Evolutionary conservation across 2,888 invertebrate species (phyloP), one percentile per base, ranked within the genome.

Genomic region (Mamestra brassicae): DNA sequence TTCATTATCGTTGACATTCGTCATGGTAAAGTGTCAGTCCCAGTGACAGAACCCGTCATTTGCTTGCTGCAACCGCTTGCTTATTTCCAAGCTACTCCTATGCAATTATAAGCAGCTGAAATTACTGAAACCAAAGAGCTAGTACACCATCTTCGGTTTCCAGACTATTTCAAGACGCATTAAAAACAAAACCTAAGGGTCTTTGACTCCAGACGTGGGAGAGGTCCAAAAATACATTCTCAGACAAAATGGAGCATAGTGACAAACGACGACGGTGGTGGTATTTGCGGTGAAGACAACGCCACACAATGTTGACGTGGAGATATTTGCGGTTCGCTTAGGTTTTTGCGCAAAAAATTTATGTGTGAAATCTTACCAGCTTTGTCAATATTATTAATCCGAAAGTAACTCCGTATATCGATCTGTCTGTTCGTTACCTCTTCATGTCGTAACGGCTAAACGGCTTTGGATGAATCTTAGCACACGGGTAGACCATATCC

Each of bases 171-270:
- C 54, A 62, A 72, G 58, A 60, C n/a, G 45, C 45, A 67, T 63
- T 61, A 58, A 58, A 50, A 80, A 50, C 67, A 71, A 69, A 34
- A 58, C 50, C 62, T 42, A 64, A 66, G 80, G 81, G 79, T 83
- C 69, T 61, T 79, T 72, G 83, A 83, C 83, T 70, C 64, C n/a
- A 55, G 68, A 80, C 60, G 58, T 65, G 69, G 70, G 76, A 68
- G 69, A 83, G 81, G 83, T 76, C 67, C 70, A 45, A 36, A 73
- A 83, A 82, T 82, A 82, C 72, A 72, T 72, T 76, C 64, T n/a
- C 57, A 70, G 42, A 64, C 67, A 80, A 80, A 80, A 80, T 76
- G 63, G 72, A 83, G 55, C 63, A 70, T 47, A 63, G 69, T 64
- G 76, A 79, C 76, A 64, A 50, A 68, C 61, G 61, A 72, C 79